phyloP scores from a whole-genome alignment of 2,797 vertebrate genomes.

The Trematomus bernacchii region DNA sequence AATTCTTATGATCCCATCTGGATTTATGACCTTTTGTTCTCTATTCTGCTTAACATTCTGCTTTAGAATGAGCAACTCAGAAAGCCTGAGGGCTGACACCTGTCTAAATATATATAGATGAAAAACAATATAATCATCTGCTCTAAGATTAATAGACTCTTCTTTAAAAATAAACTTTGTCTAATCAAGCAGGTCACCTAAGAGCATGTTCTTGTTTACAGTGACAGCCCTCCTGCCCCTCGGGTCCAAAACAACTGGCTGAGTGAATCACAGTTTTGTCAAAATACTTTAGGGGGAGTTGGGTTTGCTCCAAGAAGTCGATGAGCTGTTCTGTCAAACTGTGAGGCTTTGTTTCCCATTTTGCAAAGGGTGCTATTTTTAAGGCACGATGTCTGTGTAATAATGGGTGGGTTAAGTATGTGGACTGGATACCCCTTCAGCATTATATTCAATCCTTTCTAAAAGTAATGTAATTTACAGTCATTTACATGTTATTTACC shows the following conservation, averaged over 20 bases:
- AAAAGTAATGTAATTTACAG: neutral
- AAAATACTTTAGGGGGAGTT: slow-evolving; percentile 33
- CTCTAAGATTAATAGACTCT: slow-evolving; percentile 35
- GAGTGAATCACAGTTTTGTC: slow-evolving; percentile 45
- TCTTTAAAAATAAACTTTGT: slow-evolving; percentile 32
- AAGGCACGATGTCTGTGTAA: neutral
- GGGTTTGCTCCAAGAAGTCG: slow-evolving; percentile 21
- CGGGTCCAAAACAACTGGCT: slow-evolving; percentile 28
- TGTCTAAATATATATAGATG: slow-evolving; percentile 57
- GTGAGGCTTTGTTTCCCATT: slow-evolving; percentile 15
- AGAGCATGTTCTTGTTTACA: slow-evolving; percentile 38
- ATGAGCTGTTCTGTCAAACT: slow-evolving; percentile 26
- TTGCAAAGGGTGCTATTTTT: slow-evolving; percentile 1
- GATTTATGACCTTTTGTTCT: slow-evolving; percentile 9
- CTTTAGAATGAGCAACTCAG: neutral
- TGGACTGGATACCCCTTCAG: neutral
- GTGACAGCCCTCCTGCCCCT: neutral
- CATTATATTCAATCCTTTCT: neutral
- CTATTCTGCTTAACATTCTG: neutral
- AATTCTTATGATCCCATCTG: neutral
- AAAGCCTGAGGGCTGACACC: slow-evolving; percentile 47
- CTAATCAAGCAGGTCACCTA: slow-evolving; percentile 29
- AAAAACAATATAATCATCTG: slow-evolving; percentile 34
- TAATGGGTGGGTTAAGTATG: neutral
- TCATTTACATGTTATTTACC: too few relatives aligned